These are phyloP conservation scores for Onthophagus sagittarius DNA, from an alignment of 2,888 invertebrate genomes.

Conservation along the genomic window DNA sequence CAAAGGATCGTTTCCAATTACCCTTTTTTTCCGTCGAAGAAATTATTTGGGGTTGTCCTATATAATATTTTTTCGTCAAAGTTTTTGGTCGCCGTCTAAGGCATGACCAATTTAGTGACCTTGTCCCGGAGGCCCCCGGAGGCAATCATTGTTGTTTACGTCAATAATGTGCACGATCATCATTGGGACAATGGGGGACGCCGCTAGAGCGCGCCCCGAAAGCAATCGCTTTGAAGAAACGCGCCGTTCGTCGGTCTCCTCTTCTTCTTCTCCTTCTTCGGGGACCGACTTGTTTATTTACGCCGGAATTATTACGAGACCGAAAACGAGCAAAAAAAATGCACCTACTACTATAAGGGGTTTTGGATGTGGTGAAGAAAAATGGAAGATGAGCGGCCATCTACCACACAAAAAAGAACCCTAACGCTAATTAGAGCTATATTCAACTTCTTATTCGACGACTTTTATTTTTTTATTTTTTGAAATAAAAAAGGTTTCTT, in stretches of 20 bases:
- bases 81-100: neutral
- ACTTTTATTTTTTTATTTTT: too few species aligned
- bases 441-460: neutral
- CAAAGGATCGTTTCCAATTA: neutral
- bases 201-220: conserved; percentile 3
- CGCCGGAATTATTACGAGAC: conserved; percentile 9
- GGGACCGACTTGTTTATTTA: conserved; percentile 3
- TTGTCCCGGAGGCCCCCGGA: conserved; percentile 43
- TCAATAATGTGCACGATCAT: conserved; percentile 47
- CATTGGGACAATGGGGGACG: conserved; percentile 42
- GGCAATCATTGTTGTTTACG: conserved; percentile 46
- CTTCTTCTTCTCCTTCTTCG: neutral
- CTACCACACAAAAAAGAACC: neutral
- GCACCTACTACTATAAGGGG: neutral
- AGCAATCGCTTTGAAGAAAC: conserved; percentile 1
- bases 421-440: conserved; percentile 8
- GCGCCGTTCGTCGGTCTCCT: neutral
- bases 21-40: neutral
- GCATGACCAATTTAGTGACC: conserved; percentile 34
- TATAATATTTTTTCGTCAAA: neutral
- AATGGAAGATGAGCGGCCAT: neutral
- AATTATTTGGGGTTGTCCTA: neutral
- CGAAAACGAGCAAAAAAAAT: neutral
- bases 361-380: neutral
- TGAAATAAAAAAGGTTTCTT: too few species aligned